phyloP scores from a whole-genome alignment of 2,888 invertebrate genomes.

The Drosophila nr. fundita region DNA sequence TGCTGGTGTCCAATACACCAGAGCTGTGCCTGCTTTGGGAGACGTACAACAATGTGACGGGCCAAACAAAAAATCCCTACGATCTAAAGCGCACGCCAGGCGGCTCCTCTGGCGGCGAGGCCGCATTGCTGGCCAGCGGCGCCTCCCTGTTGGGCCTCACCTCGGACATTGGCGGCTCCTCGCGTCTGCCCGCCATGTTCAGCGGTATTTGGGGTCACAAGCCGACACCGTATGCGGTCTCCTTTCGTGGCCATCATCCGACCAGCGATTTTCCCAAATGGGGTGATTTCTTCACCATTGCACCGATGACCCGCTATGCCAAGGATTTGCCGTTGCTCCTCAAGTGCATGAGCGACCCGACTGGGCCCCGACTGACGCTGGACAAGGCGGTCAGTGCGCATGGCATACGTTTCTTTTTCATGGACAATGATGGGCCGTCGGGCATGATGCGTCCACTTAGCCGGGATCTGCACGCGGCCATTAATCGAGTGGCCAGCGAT shows the following conservation, averaged over 20 bases:
- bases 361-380: conserved; percentile 85
- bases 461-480: conserved; percentile 83
- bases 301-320: conserved; percentile 95
- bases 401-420: conserved; percentile 91
- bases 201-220: conserved; percentile 98
- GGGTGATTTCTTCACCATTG: conserved; percentile 91
- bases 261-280: conserved; percentile 87
- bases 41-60: conserved; percentile 94
- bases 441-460: conserved; percentile 86
- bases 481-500: conserved; percentile 84
- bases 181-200: conserved; percentile 94
- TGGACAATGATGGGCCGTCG: conserved; percentile 91
- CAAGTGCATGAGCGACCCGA: conserved; percentile 88
- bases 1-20: conserved; percentile 95
- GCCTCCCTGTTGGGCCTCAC: conserved; percentile 93
- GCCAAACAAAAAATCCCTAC: conserved; percentile 95
- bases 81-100: conserved; percentile 92
- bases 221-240: conserved; percentile 90
- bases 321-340: conserved; percentile 92
- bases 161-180: conserved; percentile 95
- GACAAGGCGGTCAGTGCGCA: conserved; percentile 86
- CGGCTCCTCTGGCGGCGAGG: conserved; percentile 96
- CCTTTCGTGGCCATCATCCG: conserved; percentile 89
- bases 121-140: conserved; percentile 90
- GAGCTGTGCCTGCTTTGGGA: conserved; percentile 97